A percentile compares a stretch with the other conserved stretches of the same genome.
Conservation (phyloP, 2,797 vertebrate species). For the Platyrinchus mystaceus region DNA sequence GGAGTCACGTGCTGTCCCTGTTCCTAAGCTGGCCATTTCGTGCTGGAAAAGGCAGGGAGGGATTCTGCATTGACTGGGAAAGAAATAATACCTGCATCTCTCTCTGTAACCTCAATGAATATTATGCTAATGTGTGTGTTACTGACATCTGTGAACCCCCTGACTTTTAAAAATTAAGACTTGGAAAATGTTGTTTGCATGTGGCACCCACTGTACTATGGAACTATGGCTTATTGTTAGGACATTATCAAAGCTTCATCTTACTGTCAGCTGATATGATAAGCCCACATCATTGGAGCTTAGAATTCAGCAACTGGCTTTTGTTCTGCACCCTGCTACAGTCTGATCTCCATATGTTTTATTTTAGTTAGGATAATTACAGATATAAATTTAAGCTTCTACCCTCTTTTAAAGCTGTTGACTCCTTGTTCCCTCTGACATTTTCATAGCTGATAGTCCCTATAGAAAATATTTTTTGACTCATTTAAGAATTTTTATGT, state of each 20-base stretch:
- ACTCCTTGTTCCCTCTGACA: neutral
- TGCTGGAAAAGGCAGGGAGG: neutral
- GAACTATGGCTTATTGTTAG: neutral
- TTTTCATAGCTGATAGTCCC: neutral
- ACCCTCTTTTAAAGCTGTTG: neutral
- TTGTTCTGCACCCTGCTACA: neutral
- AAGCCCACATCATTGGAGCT: neutral
- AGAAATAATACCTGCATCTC: neutral
- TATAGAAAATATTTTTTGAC: neutral
- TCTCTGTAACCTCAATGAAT: neutral
- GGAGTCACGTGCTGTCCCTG: neutral
- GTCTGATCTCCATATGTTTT: neutral
- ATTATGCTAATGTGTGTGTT: neutral
- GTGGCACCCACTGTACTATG: neutral
- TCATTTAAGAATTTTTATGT: neutral
- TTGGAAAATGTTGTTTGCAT: neutral
- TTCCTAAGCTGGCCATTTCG: neutral
- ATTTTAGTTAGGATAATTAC: neutral
- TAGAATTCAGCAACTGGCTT: neutral
- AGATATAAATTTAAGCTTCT: neutral
- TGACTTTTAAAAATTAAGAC: neutral
- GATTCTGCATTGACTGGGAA: neutral
- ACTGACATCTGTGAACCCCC: neutral
- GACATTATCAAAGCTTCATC: neutral
- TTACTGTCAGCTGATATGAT: neutral